Evolutionary conservation across 2,113 vertebrate genomes (phyloP), one percentile per base, ranked within the genome.

Genomic region (Sinocyclocheilus anshuiensis): DNA sequence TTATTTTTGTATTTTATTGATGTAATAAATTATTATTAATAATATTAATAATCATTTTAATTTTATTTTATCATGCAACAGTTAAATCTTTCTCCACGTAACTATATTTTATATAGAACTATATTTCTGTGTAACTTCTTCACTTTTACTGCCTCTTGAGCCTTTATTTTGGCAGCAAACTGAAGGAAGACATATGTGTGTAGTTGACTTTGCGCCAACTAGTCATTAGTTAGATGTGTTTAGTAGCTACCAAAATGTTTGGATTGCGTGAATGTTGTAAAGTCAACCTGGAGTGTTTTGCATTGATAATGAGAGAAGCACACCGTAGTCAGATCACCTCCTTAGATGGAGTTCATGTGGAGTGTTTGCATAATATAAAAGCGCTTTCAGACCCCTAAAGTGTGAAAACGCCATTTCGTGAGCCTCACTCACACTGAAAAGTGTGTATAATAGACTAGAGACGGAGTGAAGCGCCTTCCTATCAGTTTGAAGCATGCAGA

Each of bases 151-250:
- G 1, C 0, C 18, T 72, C 36, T 72, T 22, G 9, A 72, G 36
- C 20, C 36, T 74, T 42, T 48, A 39, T 48, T 48, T 48, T 76
- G 74, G 74, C 74, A 50, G 42, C 6, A 48, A 15, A 9, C 74
- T 76, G 74, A 76, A 76, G 42, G 74, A 76, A 50, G 74, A 50
- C 74, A 76, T 76, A 42, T 76, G 72, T 76, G 72, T 76, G 5
- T 48, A 24, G n/a, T 76, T 76, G 74, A 76, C 74, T 48, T 76
- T 24, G n/a, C 1, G 13, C 74, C 74, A 76, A 8, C 74, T 48
- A 26, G 42, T 76, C 74, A 76, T 76, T 76, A 50, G 42, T 48
- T 76, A 4, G 42, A 76, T 76, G 48, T 76, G 42, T 76, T 50
- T 76, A 76, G 74, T 76, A 26, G 42, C 42, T 48, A 42, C n/a